Base-by-base conservation (phyloP, 2,113 vertebrate species). In the Setophaga coronata region DNA sequence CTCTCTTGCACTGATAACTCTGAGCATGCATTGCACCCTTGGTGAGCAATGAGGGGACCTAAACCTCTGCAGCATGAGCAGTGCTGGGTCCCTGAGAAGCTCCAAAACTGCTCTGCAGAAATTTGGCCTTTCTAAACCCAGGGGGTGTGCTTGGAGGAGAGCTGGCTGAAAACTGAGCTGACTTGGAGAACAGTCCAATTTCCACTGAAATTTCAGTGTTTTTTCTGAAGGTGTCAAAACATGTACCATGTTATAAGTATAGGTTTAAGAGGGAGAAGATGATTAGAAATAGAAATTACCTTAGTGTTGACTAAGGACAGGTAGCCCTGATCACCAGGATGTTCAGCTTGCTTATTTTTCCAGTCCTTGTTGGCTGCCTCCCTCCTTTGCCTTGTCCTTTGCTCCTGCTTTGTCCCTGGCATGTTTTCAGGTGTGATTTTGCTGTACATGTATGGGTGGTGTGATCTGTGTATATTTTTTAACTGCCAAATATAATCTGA, bases 381-480 rank as follows among this genome's bases (percentile, higher is more conserved):
- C 61, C 56, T 70, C 42, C 51, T 89, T 67, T 82, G 40, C 61
- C 57, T 74, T 51, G 56, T 74, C 57, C 53, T 89, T 78, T 93
- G 38, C 34, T 87, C 62, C 74, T 74, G n/a, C 43, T 79, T 51
- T 72, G 40, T 61, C 38, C 36, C 56, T 82, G 89, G 60, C 73
- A 33, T 23, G 58, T 87, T 92, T 88, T 62, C 9, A 38, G 73
- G 58, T 80, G 65, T 43, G 71, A 67, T 89, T 94, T 82, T 95
- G 33, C 88, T 67, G 43, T 70, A 38, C 8, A 1, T 42, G 43
- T 51, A 36, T 18, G 66, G 43, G 33, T 80, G 77, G 47, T 89
- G 66, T 1, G 7, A 73, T 82, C 36, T 47, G 53, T 45, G 29
- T 38, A 1, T 87, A 56, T 74, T 82, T 94, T 80, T 87, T 64